phyloP scores from a whole-genome alignment of 2,888 invertebrate genomes.

The Smittia sp. region DNA sequence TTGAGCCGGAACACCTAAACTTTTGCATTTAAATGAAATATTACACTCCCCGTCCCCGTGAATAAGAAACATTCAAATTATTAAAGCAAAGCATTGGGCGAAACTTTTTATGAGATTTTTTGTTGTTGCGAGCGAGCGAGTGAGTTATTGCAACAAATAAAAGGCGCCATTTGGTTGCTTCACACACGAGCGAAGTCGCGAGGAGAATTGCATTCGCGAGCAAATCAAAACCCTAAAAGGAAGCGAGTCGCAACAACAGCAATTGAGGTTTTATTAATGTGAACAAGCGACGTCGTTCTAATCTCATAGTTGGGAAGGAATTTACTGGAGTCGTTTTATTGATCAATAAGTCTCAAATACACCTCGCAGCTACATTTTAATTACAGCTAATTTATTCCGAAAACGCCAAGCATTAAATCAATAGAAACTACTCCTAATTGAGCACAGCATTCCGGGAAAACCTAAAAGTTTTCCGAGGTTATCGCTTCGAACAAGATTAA shows the following conservation, averaged over 20 bases:
- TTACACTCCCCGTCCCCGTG: not conserved
- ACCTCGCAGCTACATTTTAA: constrained; percentile 37
- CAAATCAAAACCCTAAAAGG: not conserved
- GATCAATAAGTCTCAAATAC: constrained; percentile 37
- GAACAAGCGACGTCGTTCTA: not conserved
- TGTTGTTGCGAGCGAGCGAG: not conserved
- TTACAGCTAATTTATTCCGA: constrained; percentile 37
- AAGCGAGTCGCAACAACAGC: not conserved
- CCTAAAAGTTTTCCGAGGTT: not conserved
- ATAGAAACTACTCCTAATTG: not conserved
- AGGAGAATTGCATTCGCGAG: not conserved
- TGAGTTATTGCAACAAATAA: constrained; percentile 6
- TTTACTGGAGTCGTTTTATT: constrained; percentile 24
- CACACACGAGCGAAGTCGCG: not conserved
- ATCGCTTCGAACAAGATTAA: not conserved
- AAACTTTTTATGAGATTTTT: constrained; percentile 3
- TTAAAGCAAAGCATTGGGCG: constrained; percentile 8
- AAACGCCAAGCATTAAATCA: constrained; percentile 35
- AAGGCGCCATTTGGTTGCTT: constrained; percentile 1
- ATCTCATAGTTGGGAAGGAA: not conserved
- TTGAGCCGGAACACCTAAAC: constrained; percentile 11
- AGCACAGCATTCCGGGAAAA: not conserved
- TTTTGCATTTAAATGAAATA: constrained; percentile 14
- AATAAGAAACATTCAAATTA: not conserved
- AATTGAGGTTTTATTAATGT: constrained; percentile 16